Conservation (phyloP, 2,888 invertebrate species). For the Eumerus sabulonum region DNA sequence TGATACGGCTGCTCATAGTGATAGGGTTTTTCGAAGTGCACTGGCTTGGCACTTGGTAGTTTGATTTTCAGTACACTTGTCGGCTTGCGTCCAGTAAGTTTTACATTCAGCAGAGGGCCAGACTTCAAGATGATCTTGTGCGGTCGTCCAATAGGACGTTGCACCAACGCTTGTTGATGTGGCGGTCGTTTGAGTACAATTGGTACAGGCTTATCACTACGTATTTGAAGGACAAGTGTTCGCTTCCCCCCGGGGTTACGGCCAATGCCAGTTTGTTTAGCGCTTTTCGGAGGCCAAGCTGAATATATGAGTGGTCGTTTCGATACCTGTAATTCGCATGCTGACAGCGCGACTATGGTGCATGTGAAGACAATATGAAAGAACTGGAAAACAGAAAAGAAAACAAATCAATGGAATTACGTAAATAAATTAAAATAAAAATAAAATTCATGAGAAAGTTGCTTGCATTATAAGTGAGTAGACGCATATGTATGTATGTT, state of each 20-base stretch:
- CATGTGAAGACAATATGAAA: slow-evolving; percentile 46
- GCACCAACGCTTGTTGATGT: slow-evolving; percentile 60
- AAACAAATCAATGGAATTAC: background rate
- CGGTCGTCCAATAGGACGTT: slow-evolving; percentile 59
- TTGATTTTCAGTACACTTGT: slow-evolving; percentile 73
- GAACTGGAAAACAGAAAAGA: slow-evolving; percentile 41
- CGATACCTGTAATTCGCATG: slow-evolving; percentile 72
- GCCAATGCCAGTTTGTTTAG: slow-evolving; percentile 71
- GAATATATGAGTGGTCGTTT: slow-evolving; percentile 74
- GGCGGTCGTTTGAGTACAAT: slow-evolving; percentile 75
- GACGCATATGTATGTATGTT: slow-evolving; percentile 48
- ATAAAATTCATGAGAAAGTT: slow-evolving; percentile 20
- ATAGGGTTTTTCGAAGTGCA: slow-evolving; percentile 75
- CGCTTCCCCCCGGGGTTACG: slow-evolving; percentile 71
- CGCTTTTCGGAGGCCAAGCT: slow-evolving; percentile 73
- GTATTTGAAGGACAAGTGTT: slow-evolving; percentile 77
- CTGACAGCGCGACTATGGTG: slow-evolving; percentile 69
- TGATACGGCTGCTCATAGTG: slow-evolving; percentile 76
- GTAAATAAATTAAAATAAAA: slow-evolving; percentile 12
- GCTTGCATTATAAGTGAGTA: slow-evolving; percentile 64
- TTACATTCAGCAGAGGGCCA: slow-evolving; percentile 25
- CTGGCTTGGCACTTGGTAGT: slow-evolving; percentile 73
- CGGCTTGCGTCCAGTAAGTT: slow-evolving; percentile 73
- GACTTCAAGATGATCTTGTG: slow-evolving; percentile 63
- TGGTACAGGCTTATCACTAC: slow-evolving; percentile 77